These are phyloP conservation scores for Sinodicranocentrus sp. DNA, from an alignment of 2,888 invertebrate species.

Conservation along the genomic window DNA sequence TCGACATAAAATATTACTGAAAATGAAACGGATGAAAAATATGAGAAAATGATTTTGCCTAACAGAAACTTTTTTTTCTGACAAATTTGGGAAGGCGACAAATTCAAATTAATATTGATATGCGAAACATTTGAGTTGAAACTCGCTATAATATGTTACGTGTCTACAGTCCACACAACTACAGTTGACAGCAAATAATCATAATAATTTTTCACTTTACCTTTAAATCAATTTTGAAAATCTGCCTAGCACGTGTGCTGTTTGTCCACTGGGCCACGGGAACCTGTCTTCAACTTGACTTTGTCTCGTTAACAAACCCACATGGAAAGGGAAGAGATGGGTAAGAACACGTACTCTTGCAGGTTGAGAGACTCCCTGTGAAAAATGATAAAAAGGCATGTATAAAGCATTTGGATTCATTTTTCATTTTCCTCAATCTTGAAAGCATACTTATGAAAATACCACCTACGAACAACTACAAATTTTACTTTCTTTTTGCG, in stretches of 20 bases:
- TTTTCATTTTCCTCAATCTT: conserved; percentile 4
- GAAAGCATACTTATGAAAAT: neutral
- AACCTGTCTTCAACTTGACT: conserved; percentile 5
- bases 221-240: neutral
- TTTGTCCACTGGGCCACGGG: neutral
- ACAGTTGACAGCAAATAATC: too few species aligned
- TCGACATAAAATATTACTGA: neutral
- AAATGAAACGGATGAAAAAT: neutral
- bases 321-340: neutral
- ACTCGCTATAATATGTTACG: too few species aligned
- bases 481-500: conserved; percentile 2
- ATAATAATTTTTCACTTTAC: too few species aligned
- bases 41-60: neutral
- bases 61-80: neutral
- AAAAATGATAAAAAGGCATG: conserved; percentile 5
- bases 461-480: neutral
- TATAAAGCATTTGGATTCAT: neutral
- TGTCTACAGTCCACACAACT: too few species aligned
- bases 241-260: neutral
- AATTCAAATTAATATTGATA: too few species aligned
- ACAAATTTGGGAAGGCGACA: too few species aligned
- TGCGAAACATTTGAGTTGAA: too few species aligned
- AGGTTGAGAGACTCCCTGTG: conserved; percentile 1
- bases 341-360: neutral
- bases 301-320: conserved; percentile 3